Conservation (phyloP, 2,888 invertebrate genomes). For the Polymixis flavicincta region DNA sequence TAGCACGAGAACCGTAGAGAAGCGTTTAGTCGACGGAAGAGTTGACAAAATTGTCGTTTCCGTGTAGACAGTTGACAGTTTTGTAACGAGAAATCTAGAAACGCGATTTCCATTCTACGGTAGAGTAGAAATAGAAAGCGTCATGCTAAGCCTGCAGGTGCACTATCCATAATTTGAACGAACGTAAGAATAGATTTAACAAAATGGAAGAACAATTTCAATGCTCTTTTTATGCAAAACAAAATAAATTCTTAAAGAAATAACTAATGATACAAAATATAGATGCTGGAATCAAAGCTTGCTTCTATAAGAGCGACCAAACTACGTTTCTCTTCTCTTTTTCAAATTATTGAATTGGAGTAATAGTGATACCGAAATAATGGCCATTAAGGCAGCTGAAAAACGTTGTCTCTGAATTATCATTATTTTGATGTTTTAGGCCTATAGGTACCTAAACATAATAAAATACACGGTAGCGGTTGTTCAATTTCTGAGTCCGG, state of each 20-base stretch:
- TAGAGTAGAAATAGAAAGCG: too few species aligned
- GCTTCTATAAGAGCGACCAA: not conserved
- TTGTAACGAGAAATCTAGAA: too few species aligned
- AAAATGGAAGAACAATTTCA: not conserved
- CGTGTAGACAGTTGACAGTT: too few species aligned
- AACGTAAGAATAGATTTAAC: not conserved
- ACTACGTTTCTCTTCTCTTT: not conserved
- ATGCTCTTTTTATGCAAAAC: not conserved
- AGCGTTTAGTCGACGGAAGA: too few species aligned
- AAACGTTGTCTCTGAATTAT: not conserved
- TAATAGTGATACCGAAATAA: not conserved
- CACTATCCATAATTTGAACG: not conserved
- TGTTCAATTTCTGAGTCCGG: not conserved
- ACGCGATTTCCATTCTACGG: too few species aligned
- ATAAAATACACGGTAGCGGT: not conserved
- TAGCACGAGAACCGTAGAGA: too few species aligned
- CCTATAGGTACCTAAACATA: not conserved
- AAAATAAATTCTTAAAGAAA: not conserved
- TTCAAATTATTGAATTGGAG: not conserved
- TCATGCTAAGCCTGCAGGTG: too few species aligned
- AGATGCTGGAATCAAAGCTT: not conserved
- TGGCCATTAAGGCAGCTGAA: not conserved
- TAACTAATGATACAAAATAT: not conserved
- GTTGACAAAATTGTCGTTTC: too few species aligned
- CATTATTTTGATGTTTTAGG: not conserved